These are phyloP conservation scores for Maniola jurtina DNA, from an alignment of 1,140 invertebrate species.

Conservation along the genomic window DNA sequence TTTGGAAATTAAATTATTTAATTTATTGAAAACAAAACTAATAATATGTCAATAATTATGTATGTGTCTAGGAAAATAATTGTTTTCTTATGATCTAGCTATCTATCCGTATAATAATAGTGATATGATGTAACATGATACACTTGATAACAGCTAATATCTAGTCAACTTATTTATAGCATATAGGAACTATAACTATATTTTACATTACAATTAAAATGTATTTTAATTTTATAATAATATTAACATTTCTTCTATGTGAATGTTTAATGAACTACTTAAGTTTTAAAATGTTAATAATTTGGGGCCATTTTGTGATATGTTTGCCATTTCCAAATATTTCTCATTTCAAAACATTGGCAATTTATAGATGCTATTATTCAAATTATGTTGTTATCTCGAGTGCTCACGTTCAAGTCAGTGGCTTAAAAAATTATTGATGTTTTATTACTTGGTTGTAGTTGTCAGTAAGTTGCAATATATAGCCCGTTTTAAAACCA, in stretches of 20 bases:
- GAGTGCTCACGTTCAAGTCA: too few relatives aligned
- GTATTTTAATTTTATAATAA: neutral
- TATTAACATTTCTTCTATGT: constrained; percentile 3
- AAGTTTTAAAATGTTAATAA: neutral
- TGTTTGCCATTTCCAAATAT: neutral
- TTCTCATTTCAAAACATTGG: too few relatives aligned
- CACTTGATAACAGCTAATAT: neutral
- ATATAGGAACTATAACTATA: constrained; percentile 17
- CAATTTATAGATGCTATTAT: too few relatives aligned
- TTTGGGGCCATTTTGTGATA: neutral
- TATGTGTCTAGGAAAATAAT: neutral
- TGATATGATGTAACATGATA: neutral
- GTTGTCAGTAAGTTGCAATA: too few relatives aligned
- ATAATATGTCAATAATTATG: too few relatives aligned
- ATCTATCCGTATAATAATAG: neutral
- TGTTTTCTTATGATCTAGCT: neutral
- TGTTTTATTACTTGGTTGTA: too few relatives aligned
- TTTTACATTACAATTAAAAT: neutral
- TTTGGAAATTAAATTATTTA: too few relatives aligned
- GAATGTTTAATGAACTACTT: too few relatives aligned
- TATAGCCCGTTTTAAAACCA: too few relatives aligned
- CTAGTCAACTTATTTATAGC: neutral
- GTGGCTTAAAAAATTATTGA: too few relatives aligned
- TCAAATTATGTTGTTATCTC: too few relatives aligned
- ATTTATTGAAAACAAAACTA: too few relatives aligned